A percentile compares a stretch with the other conserved stretches of the same genome.
Conservation (phyloP, 2,888 invertebrate genomes). For the Drosophila mercatorum region DNA sequence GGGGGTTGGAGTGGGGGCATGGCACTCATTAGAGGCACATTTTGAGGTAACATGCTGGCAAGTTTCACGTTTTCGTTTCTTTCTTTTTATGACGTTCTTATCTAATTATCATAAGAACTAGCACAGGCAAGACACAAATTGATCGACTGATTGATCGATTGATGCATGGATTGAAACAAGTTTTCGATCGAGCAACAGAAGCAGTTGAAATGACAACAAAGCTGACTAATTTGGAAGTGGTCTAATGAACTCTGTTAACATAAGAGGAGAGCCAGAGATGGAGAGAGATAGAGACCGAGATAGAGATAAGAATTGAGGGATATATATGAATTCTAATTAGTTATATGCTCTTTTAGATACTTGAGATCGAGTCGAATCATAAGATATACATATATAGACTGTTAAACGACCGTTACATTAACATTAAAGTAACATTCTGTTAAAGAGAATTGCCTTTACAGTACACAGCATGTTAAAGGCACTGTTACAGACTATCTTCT, state of each 20-base stretch:
- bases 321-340: background rate
- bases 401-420: too few species aligned
- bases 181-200: constrained; percentile 11
- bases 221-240: constrained; percentile 39
- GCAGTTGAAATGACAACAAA: constrained; percentile 24
- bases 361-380: too few species aligned
- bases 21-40: constrained; percentile 57
- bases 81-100: constrained; percentile 46
- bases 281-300: background rate
- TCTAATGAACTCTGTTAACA: constrained; percentile 50
- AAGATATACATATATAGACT: too few species aligned
- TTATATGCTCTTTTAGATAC: too few species aligned
- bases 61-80: constrained; percentile 68
- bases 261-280: background rate
- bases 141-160: constrained; percentile 50
- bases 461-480: background rate
- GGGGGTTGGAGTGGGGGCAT: background rate
- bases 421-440: background rate
- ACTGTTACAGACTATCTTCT: background rate
- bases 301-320: background rate
- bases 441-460: background rate
- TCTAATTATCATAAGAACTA: constrained; percentile 73
- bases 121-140: constrained; percentile 29
- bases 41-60: constrained; percentile 27
- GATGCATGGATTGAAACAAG: constrained; percentile 41